These are phyloP conservation scores for Lophura swinhoii DNA, from an alignment of 2,797 vertebrate species.

Conservation along the genomic window DNA sequence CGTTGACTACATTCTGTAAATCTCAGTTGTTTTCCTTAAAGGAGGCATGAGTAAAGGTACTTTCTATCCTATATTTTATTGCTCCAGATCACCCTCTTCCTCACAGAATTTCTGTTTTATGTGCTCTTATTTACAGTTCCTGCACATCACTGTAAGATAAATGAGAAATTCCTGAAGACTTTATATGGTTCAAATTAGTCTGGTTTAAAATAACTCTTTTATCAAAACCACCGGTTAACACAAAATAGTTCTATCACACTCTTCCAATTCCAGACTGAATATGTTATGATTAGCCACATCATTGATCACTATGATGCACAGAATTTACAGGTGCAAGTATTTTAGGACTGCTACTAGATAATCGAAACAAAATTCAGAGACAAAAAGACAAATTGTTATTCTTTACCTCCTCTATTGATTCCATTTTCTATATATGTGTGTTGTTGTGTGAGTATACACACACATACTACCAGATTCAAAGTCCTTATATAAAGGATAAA, in stretches of 20 bases:
- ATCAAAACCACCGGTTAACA: neutral
- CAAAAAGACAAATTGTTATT: neutral
- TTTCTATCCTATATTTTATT: neutral
- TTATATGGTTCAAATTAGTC: neutral
- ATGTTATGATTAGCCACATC: neutral
- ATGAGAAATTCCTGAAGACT: neutral
- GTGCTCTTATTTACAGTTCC: neutral
- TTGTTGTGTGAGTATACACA: neutral
- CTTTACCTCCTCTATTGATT: neutral
- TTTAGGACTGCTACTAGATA: neutral
- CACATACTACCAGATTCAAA: neutral
- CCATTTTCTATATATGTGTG: neutral
- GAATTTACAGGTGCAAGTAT: neutral
- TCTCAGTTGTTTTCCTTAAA: neutral
- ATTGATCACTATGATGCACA: neutral
- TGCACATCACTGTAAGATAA: neutral
- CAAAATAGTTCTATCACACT: neutral
- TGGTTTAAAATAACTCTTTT: neutral
- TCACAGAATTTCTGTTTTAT: neutral
- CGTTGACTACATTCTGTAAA: neutral
- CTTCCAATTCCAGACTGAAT: neutral
- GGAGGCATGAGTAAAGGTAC: neutral
- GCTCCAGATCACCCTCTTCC: rapidly evolving
- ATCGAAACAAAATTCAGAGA: neutral
- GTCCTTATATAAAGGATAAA: no score